phyloP scores from a whole-genome alignment of 1,140 invertebrate genomes.

The Drosophila ogumai region DNA sequence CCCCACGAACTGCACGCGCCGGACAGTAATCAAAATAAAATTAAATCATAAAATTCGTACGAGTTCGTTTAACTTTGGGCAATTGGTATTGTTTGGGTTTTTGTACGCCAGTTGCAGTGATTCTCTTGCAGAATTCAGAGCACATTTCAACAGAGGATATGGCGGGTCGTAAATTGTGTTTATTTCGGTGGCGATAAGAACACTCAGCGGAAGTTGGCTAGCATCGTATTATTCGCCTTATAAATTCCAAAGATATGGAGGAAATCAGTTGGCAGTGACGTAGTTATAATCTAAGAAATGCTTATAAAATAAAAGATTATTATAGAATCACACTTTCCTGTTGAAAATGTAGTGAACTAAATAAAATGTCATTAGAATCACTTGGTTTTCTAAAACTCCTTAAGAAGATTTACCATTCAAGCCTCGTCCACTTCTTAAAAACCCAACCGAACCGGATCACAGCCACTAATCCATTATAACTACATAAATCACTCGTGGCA shows the following conservation, averaged over 20 bases:
- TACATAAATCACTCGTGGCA: constrained; percentile 35
- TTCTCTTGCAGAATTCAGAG: constrained; percentile 13
- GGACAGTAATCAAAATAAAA: constrained; percentile 26
- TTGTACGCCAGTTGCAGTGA: constrained; percentile 8
- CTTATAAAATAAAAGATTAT: background rate
- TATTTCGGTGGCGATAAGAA: constrained; percentile 30
- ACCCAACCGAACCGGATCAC: constrained; percentile 1
- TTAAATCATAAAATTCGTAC: constrained; percentile 35
- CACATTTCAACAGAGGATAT: constrained; percentile 19
- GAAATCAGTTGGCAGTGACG: background rate
- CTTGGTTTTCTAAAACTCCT: too few relatives aligned
- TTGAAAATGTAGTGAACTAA: background rate
- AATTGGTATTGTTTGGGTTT: constrained; percentile 15
- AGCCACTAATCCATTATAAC: constrained; percentile 26
- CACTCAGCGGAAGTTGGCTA: constrained; percentile 9
- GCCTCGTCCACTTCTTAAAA: background rate
- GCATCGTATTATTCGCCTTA: background rate
- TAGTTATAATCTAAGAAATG: background rate
- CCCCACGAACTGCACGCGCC: constrained; percentile 26
- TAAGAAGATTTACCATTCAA: background rate
- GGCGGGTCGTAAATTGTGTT: constrained; percentile 25
- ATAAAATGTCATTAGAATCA: background rate
- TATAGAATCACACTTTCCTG: background rate
- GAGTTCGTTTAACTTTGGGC: constrained; percentile 65
- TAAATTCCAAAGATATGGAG: background rate